A percentile compares a stretch with the other conserved stretches of the same genome.
Conservation (phyloP, 2,113 vertebrate genomes). For the Triplophysa dalaica region DNA sequence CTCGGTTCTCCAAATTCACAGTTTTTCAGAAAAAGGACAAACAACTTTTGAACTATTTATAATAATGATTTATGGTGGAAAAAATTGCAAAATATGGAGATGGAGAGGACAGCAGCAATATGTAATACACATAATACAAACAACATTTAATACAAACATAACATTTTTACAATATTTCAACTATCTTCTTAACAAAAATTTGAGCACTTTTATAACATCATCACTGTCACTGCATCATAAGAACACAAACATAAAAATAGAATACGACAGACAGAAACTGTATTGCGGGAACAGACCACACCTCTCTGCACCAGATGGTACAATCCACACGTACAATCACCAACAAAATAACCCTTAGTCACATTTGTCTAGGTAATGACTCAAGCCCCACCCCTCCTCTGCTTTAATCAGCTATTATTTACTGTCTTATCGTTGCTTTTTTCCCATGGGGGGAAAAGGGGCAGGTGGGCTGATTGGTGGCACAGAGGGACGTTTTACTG, state of each 20-base stretch:
- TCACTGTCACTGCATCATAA: too few species aligned
- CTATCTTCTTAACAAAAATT: too few species aligned
- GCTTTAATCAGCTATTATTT: slow-evolving; percentile 56
- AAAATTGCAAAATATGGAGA: too few species aligned
- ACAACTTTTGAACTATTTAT: too few species aligned
- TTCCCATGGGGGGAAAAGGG: slow-evolving; percentile 46
- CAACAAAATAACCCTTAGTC: slow-evolving; percentile 62
- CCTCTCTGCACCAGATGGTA: slow-evolving; percentile 36
- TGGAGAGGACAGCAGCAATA: too few species aligned
- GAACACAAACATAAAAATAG: not conserved
- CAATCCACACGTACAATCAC: slow-evolving; percentile 51
- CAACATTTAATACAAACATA: not conserved
- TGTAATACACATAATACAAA: too few species aligned
- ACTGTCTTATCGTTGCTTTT: slow-evolving; percentile 37
- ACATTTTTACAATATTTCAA: too few species aligned
- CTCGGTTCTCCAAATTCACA: too few species aligned
- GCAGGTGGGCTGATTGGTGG: slow-evolving; percentile 21
- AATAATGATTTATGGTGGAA: too few species aligned
- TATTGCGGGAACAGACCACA: not conserved
- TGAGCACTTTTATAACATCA: too few species aligned
- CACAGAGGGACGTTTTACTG: slow-evolving; percentile 43
- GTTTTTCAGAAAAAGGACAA: too few species aligned
- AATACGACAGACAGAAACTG: not conserved
- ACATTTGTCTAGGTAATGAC: slow-evolving; percentile 53
- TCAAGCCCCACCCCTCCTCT: slow-evolving; percentile 23